Conservation (phyloP, 2,113 vertebrate species). For the Elephas maximus region DNA sequence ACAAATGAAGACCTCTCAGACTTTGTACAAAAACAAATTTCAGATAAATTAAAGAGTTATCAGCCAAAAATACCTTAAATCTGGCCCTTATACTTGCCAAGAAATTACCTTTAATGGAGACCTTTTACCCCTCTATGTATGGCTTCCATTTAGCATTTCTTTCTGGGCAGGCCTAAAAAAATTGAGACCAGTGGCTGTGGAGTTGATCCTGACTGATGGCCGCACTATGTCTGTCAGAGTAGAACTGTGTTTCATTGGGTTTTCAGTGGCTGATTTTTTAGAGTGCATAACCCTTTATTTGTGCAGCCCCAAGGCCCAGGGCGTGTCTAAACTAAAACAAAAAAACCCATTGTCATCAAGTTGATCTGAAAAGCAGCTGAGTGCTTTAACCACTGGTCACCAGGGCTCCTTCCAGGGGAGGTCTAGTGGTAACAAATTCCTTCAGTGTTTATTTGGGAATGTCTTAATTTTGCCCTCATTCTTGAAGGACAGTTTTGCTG, state of each 20-base stretch:
- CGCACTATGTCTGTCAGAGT: neutral
- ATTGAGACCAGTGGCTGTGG: neutral
- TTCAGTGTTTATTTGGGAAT: neutral
- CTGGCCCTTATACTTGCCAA: neutral
- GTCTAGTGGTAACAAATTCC: neutral
- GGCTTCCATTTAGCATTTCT: neutral
- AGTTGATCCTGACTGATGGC: neutral
- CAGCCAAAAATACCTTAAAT: neutral
- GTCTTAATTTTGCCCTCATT: neutral
- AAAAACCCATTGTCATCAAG: too few relatives aligned
- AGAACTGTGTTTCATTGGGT: neutral
- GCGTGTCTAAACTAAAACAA: neutral
- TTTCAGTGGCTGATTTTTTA: neutral
- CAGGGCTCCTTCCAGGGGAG: neutral
- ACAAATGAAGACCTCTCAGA: constrained; percentile 18
- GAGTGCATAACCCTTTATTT: neutral
- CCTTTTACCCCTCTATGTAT: neutral
- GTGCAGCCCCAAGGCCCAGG: too few relatives aligned
- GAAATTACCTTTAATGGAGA: neutral
- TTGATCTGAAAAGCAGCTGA: too few relatives aligned
- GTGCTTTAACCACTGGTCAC: too few relatives aligned
- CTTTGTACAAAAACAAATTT: constrained; percentile 30
- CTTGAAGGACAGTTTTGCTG: neutral
- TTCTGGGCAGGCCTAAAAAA: neutral
- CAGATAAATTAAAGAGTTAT: neutral